Percentiles rank a stretch among this genome's conserved stretches.
These are phyloP conservation scores for Himalopsyche kuldschensis DNA, from an alignment of 2,888 invertebrate genomes.

Conservation along the genomic window DNA sequence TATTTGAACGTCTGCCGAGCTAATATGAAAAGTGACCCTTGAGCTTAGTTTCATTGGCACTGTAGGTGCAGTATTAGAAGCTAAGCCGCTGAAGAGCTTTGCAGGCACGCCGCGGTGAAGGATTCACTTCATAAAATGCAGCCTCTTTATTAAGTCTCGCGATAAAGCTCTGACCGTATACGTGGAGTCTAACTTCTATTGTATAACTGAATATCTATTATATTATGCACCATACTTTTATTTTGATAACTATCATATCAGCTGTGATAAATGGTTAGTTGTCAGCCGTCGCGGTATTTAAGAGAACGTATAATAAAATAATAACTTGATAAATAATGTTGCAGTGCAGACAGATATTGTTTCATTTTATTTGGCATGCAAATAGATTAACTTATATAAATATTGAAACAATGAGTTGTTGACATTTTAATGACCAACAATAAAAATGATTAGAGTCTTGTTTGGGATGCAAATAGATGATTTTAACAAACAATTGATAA, in stretches of 20 bases:
- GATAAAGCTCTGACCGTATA: not conserved
- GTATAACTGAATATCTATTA: not conserved
- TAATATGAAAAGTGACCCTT: not conserved
- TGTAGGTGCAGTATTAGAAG: not conserved
- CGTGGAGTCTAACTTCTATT: not conserved
- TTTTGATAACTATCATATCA: not conserved
- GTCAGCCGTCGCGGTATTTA: not conserved
- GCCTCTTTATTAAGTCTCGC: not conserved
- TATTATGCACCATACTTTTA: not conserved
- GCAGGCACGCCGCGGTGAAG: not conserved
- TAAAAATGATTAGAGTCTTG: too few relatives aligned
- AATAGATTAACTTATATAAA: too few relatives aligned
- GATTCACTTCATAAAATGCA: not conserved
- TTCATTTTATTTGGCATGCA: too few relatives aligned
- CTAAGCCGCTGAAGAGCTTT: not conserved
- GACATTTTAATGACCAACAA: too few relatives aligned
- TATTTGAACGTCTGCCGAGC: not conserved
- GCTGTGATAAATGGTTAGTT: not conserved
- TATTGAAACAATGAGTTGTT: too few relatives aligned
- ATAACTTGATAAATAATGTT: too few relatives aligned
- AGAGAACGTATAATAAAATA: too few relatives aligned
- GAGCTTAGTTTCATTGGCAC: not conserved
- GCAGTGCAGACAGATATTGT: too few relatives aligned
- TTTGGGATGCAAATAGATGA: too few relatives aligned
- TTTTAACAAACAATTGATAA: too few relatives aligned